Percentiles rank a stretch among this genome's conserved stretches.
Conservation (phyloP, 2,797 vertebrate species). For the Eulemur mongoz region DNA sequence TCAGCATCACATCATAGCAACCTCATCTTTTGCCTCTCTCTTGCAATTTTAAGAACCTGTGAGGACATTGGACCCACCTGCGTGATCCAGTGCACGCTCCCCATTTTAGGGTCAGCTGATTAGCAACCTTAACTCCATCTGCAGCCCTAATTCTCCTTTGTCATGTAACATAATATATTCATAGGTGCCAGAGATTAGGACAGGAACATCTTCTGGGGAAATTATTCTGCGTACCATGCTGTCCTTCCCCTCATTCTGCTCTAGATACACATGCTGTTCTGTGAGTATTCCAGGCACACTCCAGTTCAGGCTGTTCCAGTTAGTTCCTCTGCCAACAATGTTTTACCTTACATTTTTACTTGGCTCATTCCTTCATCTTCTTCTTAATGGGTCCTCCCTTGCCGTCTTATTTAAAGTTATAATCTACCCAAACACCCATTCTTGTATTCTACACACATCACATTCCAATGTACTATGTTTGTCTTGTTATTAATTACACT, state of each 20-base stretch:
- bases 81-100: fast-evolving
- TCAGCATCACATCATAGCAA: not conserved
- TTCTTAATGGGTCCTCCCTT: not conserved
- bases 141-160: not conserved
- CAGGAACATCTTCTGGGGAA: not conserved
- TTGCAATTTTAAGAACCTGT: not conserved
- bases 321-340: not conserved
- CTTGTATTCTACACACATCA: not conserved
- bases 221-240: not conserved
- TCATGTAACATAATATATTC: not conserved
- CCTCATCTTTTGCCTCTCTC: not conserved
- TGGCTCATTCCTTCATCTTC: not conserved
- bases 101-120: not conserved
- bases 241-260: not conserved
- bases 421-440: too few relatives aligned
- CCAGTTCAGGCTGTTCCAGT: not conserved
- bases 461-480: not conserved
- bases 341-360: not conserved
- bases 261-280: not conserved
- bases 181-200: not conserved
- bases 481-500: not conserved
- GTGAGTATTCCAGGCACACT: not conserved
- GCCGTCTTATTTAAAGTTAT: not conserved
- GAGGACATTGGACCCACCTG: not conserved
- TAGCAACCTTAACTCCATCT: not conserved